Base-by-base conservation (phyloP, 2,888 invertebrate species). In the Odontomyia ornata region DNA sequence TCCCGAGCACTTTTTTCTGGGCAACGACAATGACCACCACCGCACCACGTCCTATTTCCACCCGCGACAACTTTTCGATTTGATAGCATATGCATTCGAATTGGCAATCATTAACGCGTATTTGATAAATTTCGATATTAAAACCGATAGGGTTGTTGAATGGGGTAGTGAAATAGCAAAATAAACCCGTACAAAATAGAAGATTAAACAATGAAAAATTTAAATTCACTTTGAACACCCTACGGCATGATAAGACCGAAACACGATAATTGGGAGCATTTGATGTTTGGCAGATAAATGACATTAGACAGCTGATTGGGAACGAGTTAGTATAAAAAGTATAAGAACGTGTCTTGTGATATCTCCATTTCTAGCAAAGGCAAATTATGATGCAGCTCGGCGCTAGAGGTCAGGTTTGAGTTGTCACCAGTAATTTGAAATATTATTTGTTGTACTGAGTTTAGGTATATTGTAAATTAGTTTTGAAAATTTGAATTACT, bases 261-360 rank as follows among this genome's bases (percentile, higher is more conserved):
- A 27, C 64, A 28, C 27, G 64, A 64, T 64, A 64, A 64, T 64
- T 30, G 11, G 11, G 5, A n/a, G 7, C 64, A 30, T 30, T 52
- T 52, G n/a, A 52, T 52, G 18, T 52, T 52, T 52, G 52, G 3
- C 52, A 52, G 15, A 52, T 52, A 18, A 52, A 36, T 36, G 36
- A 5, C 36, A 36, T 36, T 36, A 36, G 36, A 36, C 36, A 36
- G 36, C 25, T 23, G 25, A 21, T 13, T 25, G 60, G 60, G n/a
- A n/a, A n/a, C n/a, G n/a, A n/a, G n/a, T 7, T 15, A 11, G 21
- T 60, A 25, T 60, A 21, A 60, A 11, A 11, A 25, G 7, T 18
- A 60, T 21, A 7, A 23, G 60, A 60, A 13, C 2, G 30, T 64
- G 64, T 13, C 28, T 64, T n/a, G n/a, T n/a, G n/a, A n/a, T 52